Evolutionary conservation across 2,888 invertebrate genomes (phyloP).

Genomic region (Chrysina gloriosa): DNA sequence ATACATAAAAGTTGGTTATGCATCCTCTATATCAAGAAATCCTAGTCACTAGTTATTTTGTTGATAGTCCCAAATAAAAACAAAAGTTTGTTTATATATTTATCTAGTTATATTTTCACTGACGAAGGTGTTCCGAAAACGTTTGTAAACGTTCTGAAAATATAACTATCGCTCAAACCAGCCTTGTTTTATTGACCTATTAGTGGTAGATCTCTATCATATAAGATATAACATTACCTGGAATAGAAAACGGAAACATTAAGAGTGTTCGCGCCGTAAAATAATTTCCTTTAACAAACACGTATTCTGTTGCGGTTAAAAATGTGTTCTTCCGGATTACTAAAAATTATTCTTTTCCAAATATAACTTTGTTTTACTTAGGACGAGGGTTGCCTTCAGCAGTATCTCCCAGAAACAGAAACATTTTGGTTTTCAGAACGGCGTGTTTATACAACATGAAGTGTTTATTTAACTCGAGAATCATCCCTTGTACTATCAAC

Average conservation of each 20-base stretch:
- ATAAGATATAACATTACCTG: too few species aligned
- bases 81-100: too few species aligned
- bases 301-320: conserved; percentile 32
- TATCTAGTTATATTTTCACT: too few species aligned
- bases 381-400: conserved; percentile 36
- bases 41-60: too few species aligned
- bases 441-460: conserved; percentile 52
- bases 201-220: too few species aligned
- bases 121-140: too few species aligned
- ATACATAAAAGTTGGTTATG: too few species aligned
- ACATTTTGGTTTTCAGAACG: conserved; percentile 51
- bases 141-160: too few species aligned
- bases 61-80: too few species aligned
- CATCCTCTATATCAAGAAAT: too few species aligned
- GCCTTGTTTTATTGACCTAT: too few species aligned
- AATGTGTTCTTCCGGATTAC: conserved; percentile 41
- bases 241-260: conserved; percentile 9
- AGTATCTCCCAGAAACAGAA: conserved; percentile 46
- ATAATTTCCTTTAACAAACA: conserved; percentile 20
- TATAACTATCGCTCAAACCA: too few species aligned
- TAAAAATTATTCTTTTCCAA: conserved; percentile 41
- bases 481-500: conserved; percentile 49
- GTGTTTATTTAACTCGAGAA: conserved; percentile 55
- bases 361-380: conserved; percentile 43
- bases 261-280: conserved; percentile 6